phyloP scores from a whole-genome alignment of 2,113 vertebrate species.

The Cyanoderma ruficeps region DNA sequence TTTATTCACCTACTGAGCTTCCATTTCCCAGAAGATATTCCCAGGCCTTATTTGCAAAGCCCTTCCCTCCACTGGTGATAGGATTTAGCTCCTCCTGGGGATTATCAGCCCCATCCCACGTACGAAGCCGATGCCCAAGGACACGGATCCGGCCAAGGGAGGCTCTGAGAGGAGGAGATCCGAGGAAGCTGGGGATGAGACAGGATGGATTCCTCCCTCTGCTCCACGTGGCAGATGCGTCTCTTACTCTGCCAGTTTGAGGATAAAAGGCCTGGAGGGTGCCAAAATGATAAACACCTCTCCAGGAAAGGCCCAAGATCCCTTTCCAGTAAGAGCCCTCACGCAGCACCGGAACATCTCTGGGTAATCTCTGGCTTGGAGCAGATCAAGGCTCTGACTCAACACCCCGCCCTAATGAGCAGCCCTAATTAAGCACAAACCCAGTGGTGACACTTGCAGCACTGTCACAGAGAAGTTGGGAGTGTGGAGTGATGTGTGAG shows the following conservation, averaged over 20 bases:
- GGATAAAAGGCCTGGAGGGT: background rate
- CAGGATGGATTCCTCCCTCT: background rate
- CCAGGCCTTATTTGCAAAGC: background rate
- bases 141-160: background rate
- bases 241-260: background rate
- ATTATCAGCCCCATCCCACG: constrained; percentile 5
- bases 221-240: rapidly evolving
- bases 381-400: constrained; percentile 27
- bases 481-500: rapidly evolving
- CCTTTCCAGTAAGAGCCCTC: background rate
- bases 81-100: background rate
- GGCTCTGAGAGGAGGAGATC: background rate
- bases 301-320: background rate
- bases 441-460: background rate
- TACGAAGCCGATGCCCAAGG: background rate
- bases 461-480: background rate
- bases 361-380: background rate
- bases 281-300: background rate
- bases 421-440: background rate
- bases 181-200: background rate
- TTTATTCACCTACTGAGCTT: background rate
- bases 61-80: background rate
- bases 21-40: constrained; percentile 10
- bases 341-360: background rate
- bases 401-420: background rate